Conservation (phyloP, 2,888 invertebrate species). For the Ditula angustiorana region DNA sequence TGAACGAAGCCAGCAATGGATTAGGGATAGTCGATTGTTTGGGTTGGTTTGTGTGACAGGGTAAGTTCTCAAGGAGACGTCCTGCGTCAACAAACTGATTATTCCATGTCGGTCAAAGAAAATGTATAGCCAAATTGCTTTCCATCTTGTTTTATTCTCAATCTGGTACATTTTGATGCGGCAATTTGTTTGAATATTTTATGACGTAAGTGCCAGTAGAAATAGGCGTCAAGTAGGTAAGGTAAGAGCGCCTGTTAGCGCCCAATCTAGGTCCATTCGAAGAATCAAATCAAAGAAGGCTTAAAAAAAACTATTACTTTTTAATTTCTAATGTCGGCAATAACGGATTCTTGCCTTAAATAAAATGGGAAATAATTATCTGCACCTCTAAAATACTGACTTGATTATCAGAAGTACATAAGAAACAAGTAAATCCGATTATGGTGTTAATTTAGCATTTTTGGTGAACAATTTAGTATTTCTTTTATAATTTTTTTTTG, state of each 20-base stretch:
- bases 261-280: no score
- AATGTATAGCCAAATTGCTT: constrained; percentile 49
- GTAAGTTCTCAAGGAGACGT: constrained; percentile 46
- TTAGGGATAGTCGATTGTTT: neutral
- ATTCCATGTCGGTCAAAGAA: constrained; percentile 51
- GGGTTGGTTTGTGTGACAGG: neutral
- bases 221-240: neutral
- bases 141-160: constrained; percentile 55
- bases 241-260: no score
- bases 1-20: constrained; percentile 39
- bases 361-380: no score
- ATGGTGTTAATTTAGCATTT: no score
- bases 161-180: constrained; percentile 46
- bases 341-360: no score
- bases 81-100: constrained; percentile 56
- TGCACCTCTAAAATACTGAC: no score
- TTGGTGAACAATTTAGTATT: neutral
- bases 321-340: no score
- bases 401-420: no score
- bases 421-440: no score
- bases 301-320: no score
- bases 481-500: neutral
- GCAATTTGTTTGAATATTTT: constrained; percentile 34
- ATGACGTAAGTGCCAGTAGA: neutral
- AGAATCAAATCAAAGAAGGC: no score